Conservation (phyloP, 2,113 vertebrate genomes). For the Natator depressus region DNA sequence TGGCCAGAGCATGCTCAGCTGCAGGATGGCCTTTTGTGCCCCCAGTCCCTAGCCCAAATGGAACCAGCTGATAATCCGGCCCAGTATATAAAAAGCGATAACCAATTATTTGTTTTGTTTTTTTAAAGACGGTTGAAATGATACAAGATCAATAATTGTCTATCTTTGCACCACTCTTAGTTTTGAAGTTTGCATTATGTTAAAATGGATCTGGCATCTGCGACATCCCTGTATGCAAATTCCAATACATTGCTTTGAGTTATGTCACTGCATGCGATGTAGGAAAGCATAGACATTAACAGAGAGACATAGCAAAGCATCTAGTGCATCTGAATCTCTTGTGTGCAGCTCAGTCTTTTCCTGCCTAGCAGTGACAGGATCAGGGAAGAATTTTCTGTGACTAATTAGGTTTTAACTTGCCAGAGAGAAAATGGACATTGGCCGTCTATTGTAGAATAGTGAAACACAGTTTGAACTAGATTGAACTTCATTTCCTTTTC, state of each 20-base stretch:
- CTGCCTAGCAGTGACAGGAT: conserved; percentile 81
- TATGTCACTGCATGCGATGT: background rate
- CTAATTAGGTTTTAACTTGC: conserved; percentile 92
- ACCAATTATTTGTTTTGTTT: background rate
- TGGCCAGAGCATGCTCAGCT: background rate
- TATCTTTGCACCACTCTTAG: background rate
- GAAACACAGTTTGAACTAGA: conserved; percentile 86
- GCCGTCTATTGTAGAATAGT: conserved; percentile 81
- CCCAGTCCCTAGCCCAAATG: conserved; percentile 16
- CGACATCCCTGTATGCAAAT: background rate
- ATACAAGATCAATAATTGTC: background rate
- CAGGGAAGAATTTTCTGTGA: conserved; percentile 90
- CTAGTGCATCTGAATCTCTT: conserved; percentile 66
- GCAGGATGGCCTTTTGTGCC: background rate
- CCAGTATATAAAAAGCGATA: background rate
- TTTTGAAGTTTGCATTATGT: background rate
- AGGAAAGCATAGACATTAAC: conserved; percentile 25
- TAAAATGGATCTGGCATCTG: background rate
- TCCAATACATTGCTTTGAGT: background rate
- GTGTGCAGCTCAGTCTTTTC: conserved; percentile 68
- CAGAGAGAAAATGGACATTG: conserved; percentile 86
- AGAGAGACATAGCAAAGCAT: conserved; percentile 39
- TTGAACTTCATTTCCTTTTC: conserved; percentile 95
- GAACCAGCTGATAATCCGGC: background rate
- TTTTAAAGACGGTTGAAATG: background rate